phyloP scores from a whole-genome alignment of 1,140 invertebrate genomes.

The Amyelois transitella region DNA sequence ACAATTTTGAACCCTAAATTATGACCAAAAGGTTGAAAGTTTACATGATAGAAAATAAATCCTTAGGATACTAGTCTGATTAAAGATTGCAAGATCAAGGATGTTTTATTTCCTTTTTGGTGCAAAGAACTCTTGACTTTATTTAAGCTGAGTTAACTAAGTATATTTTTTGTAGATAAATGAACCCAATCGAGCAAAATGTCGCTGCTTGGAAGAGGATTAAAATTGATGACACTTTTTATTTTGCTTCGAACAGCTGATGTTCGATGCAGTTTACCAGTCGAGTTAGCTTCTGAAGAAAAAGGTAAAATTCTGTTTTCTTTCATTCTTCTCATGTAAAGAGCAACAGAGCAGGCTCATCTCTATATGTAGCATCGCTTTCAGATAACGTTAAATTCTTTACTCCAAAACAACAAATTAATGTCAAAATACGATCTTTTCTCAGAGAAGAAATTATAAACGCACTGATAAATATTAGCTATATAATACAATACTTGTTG shows the following conservation, averaged over 20 bases:
- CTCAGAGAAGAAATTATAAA: too few species aligned
- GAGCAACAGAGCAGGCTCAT: too few species aligned
- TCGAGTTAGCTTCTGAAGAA: slow-evolving; percentile 59
- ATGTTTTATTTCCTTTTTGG: neutral
- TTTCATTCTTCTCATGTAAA: too few species aligned
- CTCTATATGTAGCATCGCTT: too few species aligned
- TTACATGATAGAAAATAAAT: slow-evolving; percentile 6
- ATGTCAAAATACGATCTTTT: too few species aligned
- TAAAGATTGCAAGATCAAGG: neutral
- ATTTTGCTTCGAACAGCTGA: slow-evolving; percentile 66
- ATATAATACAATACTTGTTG: too few species aligned
- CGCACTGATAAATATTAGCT: too few species aligned
- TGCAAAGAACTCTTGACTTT: neutral
- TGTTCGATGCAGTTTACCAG: slow-evolving; percentile 52
- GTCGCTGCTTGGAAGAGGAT: slow-evolving; percentile 48
- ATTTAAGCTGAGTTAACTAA: neutral
- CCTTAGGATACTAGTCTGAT: neutral
- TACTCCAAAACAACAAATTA: too few species aligned
- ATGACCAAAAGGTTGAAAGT: slow-evolving; percentile 17
- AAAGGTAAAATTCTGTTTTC: slow-evolving; percentile 41
- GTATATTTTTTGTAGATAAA: slow-evolving; percentile 50
- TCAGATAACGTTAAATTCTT: too few species aligned
- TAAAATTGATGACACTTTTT: slow-evolving; percentile 47
- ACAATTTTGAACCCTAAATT: slow-evolving; percentile 30
- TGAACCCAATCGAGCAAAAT: slow-evolving; percentile 57